Evolutionary conservation across 1,140 invertebrate species (phyloP), one percentile per base, ranked within the genome.

Genomic region (Venturia canescens): DNA sequence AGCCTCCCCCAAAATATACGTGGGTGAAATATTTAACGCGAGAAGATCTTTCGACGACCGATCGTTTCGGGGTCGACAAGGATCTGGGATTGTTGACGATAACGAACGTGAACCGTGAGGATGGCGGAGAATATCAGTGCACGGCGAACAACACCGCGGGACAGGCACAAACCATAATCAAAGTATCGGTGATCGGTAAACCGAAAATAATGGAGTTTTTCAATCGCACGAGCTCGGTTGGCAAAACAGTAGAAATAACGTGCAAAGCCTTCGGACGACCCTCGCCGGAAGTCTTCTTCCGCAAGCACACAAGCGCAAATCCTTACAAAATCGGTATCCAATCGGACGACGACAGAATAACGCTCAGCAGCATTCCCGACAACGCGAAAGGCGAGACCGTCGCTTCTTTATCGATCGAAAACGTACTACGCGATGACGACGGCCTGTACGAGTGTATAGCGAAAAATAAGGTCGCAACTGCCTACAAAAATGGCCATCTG

Each of bases 361-460:
- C 88, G 0, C 81, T 96, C 9, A 93, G 93, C 63, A 93, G 93
- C 44, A 86, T 91, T 38, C 88, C 87, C 9, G 92, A 95, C 77
- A 92, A 94, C 18, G 92, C 93, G 15, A 93, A 92, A 80, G 92
- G 93, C 18, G 94, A 96, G 85, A 94, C 94, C 0, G 92, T 92
- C 70, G 96, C 94, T 7, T 94, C 93, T 13, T 90, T 97, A 34
- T 93, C 92, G 11, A 95, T 97, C 13, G 77, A 72, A 11, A 72
- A 78, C 60, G 74, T 78, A 13, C 18, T 83, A 6, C 71, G 66
- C 3, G 57, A 86, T 2, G 96, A 98, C 89, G 97, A 98, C 91
- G 98, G 97, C 0, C 89, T 98, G 0, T 98, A 98, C 89, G 96
- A 96, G 86, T 98, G 97, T 86, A 94, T 96, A 50, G 97, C 97